Evolutionary conservation across 2,888 invertebrate species (phyloP), one percentile per base, ranked within the genome.

Genomic region (Diplolepis rosae): DNA sequence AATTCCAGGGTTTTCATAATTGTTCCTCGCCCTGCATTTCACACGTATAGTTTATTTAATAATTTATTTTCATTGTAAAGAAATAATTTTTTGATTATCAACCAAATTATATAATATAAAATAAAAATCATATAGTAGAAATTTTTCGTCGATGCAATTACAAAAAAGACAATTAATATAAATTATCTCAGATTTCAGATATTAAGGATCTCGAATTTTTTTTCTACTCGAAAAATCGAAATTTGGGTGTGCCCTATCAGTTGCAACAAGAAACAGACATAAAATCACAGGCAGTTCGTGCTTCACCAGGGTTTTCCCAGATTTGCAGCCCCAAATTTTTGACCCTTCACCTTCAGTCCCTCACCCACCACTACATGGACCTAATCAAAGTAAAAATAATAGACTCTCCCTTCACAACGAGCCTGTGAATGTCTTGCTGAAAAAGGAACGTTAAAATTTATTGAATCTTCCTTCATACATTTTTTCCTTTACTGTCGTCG

Each of bases 271-370:
- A 76, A 73, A 77, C 86, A 86, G 85, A 85, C 84, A 78, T 69
- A 61, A 69, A 73, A 79, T 83, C 85, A 84, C 83, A 84, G 82
- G 85, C 84, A 77, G 87, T 84, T 86, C 88, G 88, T 88, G 88
- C 87, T 82, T 83, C 73, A 79, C 42, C 80, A 80, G 78, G 81
- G 75, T 83, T 88, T 87, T 84, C 86, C 86, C 87, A 88, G 81
- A 80, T 81, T 81, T 81, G 77, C 78, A 71, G 72, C 73, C 67
- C 75, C 76, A 61, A 61, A 61, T 61, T 61, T 39, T 39, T 61
- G 61, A 61, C 72, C 75, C 71, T 71, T 76, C 77, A 73, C 71
- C 69, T 66, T 56, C 52, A 22, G 69, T 69, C 48, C 52, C 54
- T 27, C 69, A 1, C 24, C 42, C 69, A 66, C 65, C 56, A 68